Evolutionary conservation across 2,113 vertebrate genomes (phyloP).

Genomic region (Piprites chloris): DNA sequence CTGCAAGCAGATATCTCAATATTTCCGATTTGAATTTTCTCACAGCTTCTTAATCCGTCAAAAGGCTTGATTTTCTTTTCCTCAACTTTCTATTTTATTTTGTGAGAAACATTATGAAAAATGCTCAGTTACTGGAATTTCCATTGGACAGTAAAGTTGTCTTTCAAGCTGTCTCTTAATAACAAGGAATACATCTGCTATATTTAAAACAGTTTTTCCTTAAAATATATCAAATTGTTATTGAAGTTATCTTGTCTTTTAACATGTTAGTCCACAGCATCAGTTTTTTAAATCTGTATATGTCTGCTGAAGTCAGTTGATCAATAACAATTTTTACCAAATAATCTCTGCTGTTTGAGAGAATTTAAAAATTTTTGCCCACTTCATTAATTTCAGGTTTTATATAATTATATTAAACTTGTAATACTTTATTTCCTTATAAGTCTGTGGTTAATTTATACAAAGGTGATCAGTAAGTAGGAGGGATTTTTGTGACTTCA

Average conservation of each 20-base stretch:
- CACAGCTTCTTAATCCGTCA: neutral
- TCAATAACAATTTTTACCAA: neutral
- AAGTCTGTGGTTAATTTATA: neutral
- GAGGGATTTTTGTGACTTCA: neutral
- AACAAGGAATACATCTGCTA: neutral
- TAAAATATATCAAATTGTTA: neutral
- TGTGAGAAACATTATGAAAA: neutral
- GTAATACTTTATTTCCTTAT: neutral
- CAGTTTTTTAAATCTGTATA: neutral
- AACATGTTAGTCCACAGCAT: neutral
- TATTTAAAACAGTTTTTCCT: neutral
- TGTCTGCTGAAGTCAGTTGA: neutral
- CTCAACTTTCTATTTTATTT: neutral
- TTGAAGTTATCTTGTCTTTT: neutral
- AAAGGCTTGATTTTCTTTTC: neutral
- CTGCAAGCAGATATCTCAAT: neutral
- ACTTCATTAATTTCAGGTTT: neutral
- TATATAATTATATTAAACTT: neutral
- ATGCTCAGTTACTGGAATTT: neutral
- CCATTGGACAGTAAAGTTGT: neutral
- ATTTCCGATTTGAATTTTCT: conserved; percentile 20
- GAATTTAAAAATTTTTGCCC: neutral
- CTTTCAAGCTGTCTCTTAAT: neutral
- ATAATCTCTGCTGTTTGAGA: neutral
- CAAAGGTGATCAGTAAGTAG: neutral